phyloP scores from a whole-genome alignment of 2,113 vertebrate species.

The Narcine bancroftii region DNA sequence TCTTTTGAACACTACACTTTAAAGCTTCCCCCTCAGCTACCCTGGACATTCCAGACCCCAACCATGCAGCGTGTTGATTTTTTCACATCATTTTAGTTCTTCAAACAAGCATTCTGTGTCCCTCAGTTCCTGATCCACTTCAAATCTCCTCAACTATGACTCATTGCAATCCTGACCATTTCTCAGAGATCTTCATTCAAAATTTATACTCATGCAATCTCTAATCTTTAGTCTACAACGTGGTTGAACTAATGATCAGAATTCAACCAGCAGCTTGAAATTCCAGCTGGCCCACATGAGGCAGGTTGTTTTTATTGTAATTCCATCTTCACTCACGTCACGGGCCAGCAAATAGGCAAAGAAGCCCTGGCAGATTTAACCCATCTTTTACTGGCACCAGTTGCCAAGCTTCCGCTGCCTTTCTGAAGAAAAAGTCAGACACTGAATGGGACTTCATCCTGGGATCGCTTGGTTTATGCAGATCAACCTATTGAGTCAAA shows the following conservation, averaged over 20 bases:
- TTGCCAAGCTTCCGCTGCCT: neutral
- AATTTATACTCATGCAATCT: neutral
- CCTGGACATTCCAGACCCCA: too few species aligned
- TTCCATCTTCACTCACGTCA: neutral
- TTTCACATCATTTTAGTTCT: too few species aligned
- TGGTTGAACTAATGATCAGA: neutral
- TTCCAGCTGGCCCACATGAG: neutral
- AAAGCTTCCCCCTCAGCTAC: too few species aligned
- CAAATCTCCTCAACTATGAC: too few species aligned
- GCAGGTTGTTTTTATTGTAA: neutral
- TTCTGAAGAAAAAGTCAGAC: neutral
- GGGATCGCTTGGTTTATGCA: neutral
- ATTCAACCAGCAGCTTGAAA: neutral
- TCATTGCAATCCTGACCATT: neutral
- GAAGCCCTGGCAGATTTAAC: neutral
- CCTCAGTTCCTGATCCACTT: too few species aligned
- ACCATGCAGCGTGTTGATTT: too few species aligned
- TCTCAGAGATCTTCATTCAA: neutral
- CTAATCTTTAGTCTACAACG: neutral
- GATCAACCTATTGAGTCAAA: neutral
- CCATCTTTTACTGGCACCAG: neutral
- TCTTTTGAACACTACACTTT: too few species aligned
- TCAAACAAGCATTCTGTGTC: too few species aligned
- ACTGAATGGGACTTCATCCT: neutral
- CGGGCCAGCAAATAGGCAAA: neutral